Conservation (phyloP, 2,797 vertebrate genomes). For the Podargus strigoides region DNA sequence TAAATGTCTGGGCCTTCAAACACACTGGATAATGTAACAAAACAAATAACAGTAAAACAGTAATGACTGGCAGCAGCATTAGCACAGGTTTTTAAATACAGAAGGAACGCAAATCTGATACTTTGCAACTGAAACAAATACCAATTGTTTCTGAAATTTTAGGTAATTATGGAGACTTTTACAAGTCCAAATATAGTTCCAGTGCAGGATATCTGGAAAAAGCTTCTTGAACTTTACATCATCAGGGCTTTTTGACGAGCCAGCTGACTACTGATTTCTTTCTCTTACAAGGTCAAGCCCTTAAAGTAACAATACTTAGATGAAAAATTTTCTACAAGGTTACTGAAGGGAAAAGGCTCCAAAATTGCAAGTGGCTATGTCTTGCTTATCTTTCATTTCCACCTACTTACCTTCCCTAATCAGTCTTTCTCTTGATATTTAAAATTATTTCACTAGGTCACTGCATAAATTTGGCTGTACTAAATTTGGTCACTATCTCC, state of each 20-base stretch:
- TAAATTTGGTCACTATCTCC: background rate
- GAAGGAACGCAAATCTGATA: background rate
- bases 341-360: background rate
- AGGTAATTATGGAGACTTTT: background rate
- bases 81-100: constrained; percentile 12
- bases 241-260: background rate
- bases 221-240: background rate
- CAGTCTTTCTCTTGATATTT: background rate
- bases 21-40: background rate
- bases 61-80: background rate
- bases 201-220: background rate
- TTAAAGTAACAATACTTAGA: background rate
- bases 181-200: background rate
- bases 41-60: constrained; percentile 28
- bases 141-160: background rate
- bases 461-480: background rate
- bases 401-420: background rate
- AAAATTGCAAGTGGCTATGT: background rate
- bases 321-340: background rate
- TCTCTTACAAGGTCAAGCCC: background rate
- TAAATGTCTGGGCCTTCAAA: constrained; percentile 27
- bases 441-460: background rate
- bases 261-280: background rate
- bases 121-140: background rate
- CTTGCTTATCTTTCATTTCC: background rate